Percentiles rank a stretch among this genome's conserved stretches.
These are phyloP conservation scores for Myiagra hebetior DNA, from an alignment of 2,113 vertebrate species.

Conservation along the genomic window DNA sequence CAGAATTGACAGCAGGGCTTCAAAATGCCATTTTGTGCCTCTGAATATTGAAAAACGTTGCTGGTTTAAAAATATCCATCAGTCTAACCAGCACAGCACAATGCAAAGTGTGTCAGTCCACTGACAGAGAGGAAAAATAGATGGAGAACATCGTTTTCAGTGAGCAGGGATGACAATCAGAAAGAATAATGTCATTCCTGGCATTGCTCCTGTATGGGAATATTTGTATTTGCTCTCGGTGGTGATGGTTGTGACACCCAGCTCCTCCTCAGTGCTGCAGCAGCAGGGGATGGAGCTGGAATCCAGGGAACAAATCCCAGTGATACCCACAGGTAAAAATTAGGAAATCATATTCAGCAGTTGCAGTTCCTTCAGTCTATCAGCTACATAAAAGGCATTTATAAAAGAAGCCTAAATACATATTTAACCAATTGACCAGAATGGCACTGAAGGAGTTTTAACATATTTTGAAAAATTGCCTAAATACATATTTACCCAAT, in stretches of 20 bases:
- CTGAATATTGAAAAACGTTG: not conserved
- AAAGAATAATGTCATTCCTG: not conserved
- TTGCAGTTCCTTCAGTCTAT: constrained; percentile 22
- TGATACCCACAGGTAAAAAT: constrained; percentile 36
- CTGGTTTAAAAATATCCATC: constrained; percentile 33
- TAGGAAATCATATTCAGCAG: constrained; percentile 8
- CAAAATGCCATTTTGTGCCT: not conserved
- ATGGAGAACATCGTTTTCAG: not conserved
- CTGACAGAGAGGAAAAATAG: not conserved
- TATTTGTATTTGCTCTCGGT: not conserved
- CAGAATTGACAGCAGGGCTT: not conserved
- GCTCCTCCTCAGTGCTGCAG: not conserved
- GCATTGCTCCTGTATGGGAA: fast-evolving
- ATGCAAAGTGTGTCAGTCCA: not conserved
- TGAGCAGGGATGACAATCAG: not conserved
- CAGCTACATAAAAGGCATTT: constrained; percentile 42
- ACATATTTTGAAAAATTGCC: constrained; percentile 73
- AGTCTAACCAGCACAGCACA: not conserved
- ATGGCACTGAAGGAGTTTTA: constrained; percentile 69
- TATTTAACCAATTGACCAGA: constrained; percentile 73
- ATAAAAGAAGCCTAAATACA: constrained; percentile 60
- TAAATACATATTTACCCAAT: constrained; percentile 73
- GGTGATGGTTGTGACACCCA: not conserved
- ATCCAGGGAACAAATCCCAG: not conserved
- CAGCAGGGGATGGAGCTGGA: not conserved